A percentile compares a stretch with the other conserved stretches of the same genome.
Evolutionary conservation across 2,113 vertebrate genomes (phyloP).

Genomic region (Willisornis vidua): DNA sequence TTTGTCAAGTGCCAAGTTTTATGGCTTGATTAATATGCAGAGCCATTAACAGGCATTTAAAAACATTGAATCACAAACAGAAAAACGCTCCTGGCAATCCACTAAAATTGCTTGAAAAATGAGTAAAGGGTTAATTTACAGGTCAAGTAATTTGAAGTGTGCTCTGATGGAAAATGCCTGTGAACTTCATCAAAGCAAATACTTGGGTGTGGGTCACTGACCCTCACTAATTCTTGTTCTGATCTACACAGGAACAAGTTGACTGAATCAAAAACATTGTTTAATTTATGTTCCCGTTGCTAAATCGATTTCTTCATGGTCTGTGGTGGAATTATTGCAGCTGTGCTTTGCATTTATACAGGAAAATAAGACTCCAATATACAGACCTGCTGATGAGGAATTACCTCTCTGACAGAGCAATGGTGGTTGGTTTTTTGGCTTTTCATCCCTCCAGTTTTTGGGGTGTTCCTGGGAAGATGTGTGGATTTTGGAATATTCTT

Average conservation of each 20-base stretch:
- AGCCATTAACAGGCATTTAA: not conserved
- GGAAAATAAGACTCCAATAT: not conserved
- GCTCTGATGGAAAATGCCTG: slow-evolving; percentile 24
- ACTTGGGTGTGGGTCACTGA: not conserved
- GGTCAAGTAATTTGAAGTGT: slow-evolving; percentile 37
- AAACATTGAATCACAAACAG: not conserved
- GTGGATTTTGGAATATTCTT: not conserved
- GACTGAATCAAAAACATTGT: slow-evolving; percentile 49
- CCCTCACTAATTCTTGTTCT: slow-evolving; percentile 35
- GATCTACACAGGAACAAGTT: slow-evolving; percentile 43
- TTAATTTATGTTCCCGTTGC: slow-evolving; percentile 53
- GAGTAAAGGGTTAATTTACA: slow-evolving; percentile 30
- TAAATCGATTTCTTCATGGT: slow-evolving; percentile 61
- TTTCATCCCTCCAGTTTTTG: not conserved
- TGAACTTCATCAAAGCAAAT: slow-evolving; percentile 26
- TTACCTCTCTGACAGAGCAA: not conserved
- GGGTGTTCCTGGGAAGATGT: not conserved
- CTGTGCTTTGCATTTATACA: slow-evolving; percentile 41
- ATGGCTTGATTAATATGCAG: not conserved
- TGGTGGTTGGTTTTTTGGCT: not conserved
- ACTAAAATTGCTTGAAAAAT: not conserved
- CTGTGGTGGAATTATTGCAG: slow-evolving; percentile 22
- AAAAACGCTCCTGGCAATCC: not conserved
- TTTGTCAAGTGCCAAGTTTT: not conserved
- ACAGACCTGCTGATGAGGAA: not conserved